Conservation (phyloP, 2,113 vertebrate species). For the Lutjanus erythropterus region DNA sequence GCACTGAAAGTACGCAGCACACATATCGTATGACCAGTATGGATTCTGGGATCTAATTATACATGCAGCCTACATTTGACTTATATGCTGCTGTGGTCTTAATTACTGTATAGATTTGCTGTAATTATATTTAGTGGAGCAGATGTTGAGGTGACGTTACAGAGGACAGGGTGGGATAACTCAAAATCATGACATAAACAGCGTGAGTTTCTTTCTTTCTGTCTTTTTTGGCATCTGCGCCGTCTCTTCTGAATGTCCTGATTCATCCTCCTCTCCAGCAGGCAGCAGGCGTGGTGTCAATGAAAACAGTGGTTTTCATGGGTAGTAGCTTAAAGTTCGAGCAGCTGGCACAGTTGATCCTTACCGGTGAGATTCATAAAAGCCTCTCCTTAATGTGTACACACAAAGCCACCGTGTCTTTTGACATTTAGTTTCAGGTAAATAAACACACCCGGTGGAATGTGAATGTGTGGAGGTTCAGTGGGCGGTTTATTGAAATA, state of each 20-base stretch:
- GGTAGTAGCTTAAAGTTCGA: background rate
- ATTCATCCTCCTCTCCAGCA: slow-evolving; percentile 25
- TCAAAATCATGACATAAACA: background rate
- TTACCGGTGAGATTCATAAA: slow-evolving; percentile 12
- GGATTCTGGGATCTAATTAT: slow-evolving; percentile 26
- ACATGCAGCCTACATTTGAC: slow-evolving; percentile 31
- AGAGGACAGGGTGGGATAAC: background rate
- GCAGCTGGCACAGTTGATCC: slow-evolving; percentile 8
- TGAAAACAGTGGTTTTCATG: slow-evolving; percentile 14
- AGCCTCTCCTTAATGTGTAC: slow-evolving; percentile 12
- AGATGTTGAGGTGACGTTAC: background rate
- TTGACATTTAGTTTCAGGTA: slow-evolving; percentile 10
- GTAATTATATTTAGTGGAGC: slow-evolving; percentile 3
- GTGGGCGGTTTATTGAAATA: slow-evolving; percentile 19
- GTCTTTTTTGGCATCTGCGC: background rate
- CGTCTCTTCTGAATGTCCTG: slow-evolving; percentile 16
- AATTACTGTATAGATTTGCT: slow-evolving; percentile 58
- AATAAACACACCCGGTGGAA: slow-evolving; percentile 24
- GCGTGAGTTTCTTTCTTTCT: background rate
- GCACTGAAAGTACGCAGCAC: background rate
- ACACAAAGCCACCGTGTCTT: slow-evolving; percentile 17
- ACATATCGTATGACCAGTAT: background rate
- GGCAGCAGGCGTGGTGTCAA: slow-evolving; percentile 30
- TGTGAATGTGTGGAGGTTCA: background rate
- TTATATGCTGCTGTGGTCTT: background rate